These are phyloP conservation scores for Zoanthus sansibaricus DNA, from an alignment of 92 coral and sea anemone species.

Conservation along the genomic window DNA sequence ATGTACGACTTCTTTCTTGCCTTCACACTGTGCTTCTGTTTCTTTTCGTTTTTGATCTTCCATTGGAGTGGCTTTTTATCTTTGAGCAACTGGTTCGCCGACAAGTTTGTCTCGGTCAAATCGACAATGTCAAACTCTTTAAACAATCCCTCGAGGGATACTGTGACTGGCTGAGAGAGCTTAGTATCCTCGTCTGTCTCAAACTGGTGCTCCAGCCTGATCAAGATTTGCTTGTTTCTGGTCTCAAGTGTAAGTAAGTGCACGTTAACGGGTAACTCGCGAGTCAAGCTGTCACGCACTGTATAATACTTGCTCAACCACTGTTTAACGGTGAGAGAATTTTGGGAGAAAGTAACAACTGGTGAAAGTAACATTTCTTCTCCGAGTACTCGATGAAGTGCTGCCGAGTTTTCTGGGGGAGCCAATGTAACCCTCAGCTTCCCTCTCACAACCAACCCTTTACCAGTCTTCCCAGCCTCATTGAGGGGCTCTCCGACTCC, in stretches of 20 bases:
- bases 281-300: slow-evolving; percentile 77
- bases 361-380: slow-evolving; percentile 89
- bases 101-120: slow-evolving; percentile 85
- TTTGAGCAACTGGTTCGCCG: slow-evolving; percentile 84
- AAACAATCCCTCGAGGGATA: slow-evolving; percentile 82
- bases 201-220: slow-evolving; percentile 94
- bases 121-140: slow-evolving; percentile 79
- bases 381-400: slow-evolving; percentile 86
- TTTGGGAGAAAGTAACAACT: slow-evolving; percentile 73
- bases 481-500: slow-evolving; percentile 94
- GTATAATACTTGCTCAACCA: slow-evolving; percentile 83
- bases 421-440: slow-evolving; percentile 80
- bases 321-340: slow-evolving; percentile 66
- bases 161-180: slow-evolving; percentile 84
- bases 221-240: slow-evolving; percentile 68
- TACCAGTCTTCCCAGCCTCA: slow-evolving; percentile 83
- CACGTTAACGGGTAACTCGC: slow-evolving; percentile 86
- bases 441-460: slow-evolving; percentile 95
- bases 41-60: slow-evolving; percentile 62
- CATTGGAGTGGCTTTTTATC: slow-evolving; percentile 85
- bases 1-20: slow-evolving; percentile 16
- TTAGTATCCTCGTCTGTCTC: slow-evolving; percentile 89
- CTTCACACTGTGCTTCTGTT: slow-evolving; percentile 29
- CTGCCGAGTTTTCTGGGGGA: slow-evolving; percentile 83
- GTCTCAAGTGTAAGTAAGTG: slow-evolving; percentile 94